Conservation (phyloP, 1,140 invertebrate genomes). For the Philotrypesis tridentata region DNA sequence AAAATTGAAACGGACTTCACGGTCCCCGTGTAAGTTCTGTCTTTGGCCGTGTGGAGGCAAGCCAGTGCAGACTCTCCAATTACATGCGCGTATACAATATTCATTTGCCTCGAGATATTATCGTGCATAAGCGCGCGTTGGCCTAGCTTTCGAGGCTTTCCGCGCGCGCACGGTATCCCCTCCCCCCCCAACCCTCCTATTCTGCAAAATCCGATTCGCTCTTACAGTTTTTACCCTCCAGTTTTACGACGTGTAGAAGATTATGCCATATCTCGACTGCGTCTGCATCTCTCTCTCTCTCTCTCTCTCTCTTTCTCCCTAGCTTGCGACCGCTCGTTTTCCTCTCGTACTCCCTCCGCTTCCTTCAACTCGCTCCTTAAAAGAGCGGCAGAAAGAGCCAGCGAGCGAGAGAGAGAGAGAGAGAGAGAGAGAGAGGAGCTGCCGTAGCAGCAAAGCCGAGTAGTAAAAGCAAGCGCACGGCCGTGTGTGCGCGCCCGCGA, state of each 20-base stretch:
- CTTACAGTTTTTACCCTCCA: constrained; percentile 51
- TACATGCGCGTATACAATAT: constrained; percentile 45
- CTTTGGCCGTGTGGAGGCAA: background rate
- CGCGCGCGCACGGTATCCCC: too few species aligned
- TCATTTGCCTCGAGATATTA: constrained; percentile 38
- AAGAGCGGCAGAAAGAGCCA: constrained; percentile 44
- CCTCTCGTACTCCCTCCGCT: constrained; percentile 23
- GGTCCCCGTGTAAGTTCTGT: background rate
- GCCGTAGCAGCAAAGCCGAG: constrained; percentile 44
- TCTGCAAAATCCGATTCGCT: constrained; percentile 43
- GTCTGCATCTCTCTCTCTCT: constrained; percentile 8
- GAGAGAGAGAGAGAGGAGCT: constrained; percentile 24
- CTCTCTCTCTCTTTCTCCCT: constrained; percentile 22
- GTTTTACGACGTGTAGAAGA: constrained; percentile 53
- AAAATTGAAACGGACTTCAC: constrained; percentile 11
- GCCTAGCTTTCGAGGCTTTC: background rate
- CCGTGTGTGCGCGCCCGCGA: constrained; percentile 33
- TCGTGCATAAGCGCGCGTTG: background rate
- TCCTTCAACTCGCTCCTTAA: constrained; percentile 56
- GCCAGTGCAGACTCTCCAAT: constrained; percentile 37
- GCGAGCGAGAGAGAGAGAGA: constrained; percentile 28
- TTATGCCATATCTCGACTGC: constrained; percentile 42
- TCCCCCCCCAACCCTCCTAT: background rate
- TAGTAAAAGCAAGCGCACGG: constrained; percentile 4
- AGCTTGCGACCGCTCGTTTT: background rate